phyloP scores from a whole-genome alignment of 2,888 invertebrate species.

The Dysmachus trigonus region DNA sequence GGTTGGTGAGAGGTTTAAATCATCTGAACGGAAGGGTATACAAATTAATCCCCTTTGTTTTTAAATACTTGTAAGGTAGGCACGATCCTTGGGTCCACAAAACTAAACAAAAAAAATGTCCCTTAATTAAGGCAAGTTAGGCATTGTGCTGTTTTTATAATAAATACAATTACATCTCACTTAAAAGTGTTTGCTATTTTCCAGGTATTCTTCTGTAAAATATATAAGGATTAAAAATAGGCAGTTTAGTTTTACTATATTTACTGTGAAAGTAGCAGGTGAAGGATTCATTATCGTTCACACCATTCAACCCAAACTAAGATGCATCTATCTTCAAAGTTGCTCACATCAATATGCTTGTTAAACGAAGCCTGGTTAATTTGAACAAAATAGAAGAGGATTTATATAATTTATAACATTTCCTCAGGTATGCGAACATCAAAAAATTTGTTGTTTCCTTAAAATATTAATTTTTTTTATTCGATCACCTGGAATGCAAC shows the following conservation, averaged over 20 bases:
- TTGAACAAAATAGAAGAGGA: not conserved
- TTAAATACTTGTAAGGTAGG: not conserved
- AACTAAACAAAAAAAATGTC: not conserved
- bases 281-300: not conserved
- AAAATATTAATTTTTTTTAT: not conserved
- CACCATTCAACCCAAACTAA: not conserved
- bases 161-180: conserved; percentile 3
- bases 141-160: not conserved
- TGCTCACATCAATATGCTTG: not conserved
- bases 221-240: not conserved
- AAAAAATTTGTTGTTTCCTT: not conserved
- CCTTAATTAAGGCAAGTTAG: conserved; percentile 5
- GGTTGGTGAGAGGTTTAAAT: not conserved
- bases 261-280: not conserved
- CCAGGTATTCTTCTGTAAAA: not conserved
- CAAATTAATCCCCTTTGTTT: not conserved
- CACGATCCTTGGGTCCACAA: not conserved
- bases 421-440: not conserved
- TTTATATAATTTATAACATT: not conserved
- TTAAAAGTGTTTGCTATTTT: not conserved
- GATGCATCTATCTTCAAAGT: not conserved
- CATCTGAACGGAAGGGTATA: not conserved
- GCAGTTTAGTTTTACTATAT: not conserved
- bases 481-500: conserved; percentile 1
- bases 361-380: not conserved